These are phyloP conservation scores for Uropsilus gracilis DNA, from an alignment of 2,113 vertebrate species.

Conservation along the genomic window DNA sequence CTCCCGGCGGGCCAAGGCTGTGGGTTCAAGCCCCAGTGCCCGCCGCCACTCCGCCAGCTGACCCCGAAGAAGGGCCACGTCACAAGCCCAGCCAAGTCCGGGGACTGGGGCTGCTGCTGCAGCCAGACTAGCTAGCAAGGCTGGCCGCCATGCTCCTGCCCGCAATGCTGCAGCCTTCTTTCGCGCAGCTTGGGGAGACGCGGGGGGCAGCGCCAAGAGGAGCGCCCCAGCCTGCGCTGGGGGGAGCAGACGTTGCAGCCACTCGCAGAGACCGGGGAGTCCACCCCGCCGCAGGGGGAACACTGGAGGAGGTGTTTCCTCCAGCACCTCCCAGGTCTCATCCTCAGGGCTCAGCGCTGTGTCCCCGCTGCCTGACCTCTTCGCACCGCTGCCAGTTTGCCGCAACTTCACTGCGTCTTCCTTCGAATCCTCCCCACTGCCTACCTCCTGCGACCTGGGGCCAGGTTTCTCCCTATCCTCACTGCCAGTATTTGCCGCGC, in stretches of 20 bases:
- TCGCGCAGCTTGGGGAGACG: constrained; percentile 56
- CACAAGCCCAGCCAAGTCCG: constrained; percentile 79
- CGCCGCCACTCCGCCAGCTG: constrained; percentile 81
- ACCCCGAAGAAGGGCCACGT: constrained; percentile 80
- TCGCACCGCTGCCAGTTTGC: not conserved
- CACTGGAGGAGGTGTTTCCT: constrained; percentile 21
- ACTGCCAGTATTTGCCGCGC: constrained; percentile 44
- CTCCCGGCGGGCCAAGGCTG: constrained; percentile 72
- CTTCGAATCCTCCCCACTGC: constrained; percentile 46
- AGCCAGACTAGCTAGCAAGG: constrained; percentile 80
- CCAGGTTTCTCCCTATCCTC: constrained; percentile 66
- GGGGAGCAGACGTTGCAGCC: constrained; percentile 66
- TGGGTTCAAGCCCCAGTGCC: constrained; percentile 78
- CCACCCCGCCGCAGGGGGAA: constrained; percentile 74
- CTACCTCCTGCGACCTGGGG: constrained; percentile 53
- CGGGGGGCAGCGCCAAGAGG: constrained; percentile 79
- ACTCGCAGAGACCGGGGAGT: constrained; percentile 68
- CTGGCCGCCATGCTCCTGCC: constrained; percentile 82
- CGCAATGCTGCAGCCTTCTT: constrained; percentile 78
- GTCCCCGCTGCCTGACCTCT: constrained; percentile 1
- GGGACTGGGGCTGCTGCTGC: constrained; percentile 76
- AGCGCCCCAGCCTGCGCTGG: constrained; percentile 73
- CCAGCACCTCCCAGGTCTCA: constrained; percentile 76
- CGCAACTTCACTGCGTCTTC: constrained; percentile 6
- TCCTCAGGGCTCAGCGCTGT: not conserved